Conservation (phyloP, 2,888 invertebrate genomes). For the Dryocosmus kuriphilus region DNA sequence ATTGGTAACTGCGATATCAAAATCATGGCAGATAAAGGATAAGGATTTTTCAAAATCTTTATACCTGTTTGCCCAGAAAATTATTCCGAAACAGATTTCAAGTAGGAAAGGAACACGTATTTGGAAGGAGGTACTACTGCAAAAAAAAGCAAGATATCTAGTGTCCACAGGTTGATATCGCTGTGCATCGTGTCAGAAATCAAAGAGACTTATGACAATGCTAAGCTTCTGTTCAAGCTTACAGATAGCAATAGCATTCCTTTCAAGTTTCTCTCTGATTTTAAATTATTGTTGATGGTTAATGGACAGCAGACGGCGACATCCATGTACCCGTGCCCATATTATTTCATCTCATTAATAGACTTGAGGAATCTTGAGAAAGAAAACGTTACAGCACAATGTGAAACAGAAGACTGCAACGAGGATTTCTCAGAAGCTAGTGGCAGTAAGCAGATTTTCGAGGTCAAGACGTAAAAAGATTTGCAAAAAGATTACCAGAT, state of each 20-base stretch:
- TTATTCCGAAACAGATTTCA: background rate
- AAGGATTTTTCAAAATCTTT: constrained; percentile 43
- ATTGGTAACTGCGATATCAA: constrained; percentile 3
- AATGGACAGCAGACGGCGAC: constrained; percentile 34
- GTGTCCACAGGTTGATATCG: constrained; percentile 23
- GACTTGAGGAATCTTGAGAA: no score
- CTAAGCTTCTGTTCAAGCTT: constrained; percentile 19
- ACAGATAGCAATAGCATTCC: constrained; percentile 28
- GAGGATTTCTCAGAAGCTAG: no score
- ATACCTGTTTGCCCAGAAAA: constrained; percentile 39
- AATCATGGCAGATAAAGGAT: no score
- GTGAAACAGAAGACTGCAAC: background rate
- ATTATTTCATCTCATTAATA: no score
- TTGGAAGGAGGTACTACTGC: background rate
- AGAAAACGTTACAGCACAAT: no score
- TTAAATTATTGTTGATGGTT: constrained; percentile 33
- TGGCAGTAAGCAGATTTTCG: no score
- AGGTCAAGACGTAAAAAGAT: no score
- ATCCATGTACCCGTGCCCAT: no score
- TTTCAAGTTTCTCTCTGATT: no score
- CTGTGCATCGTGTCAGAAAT: constrained; percentile 35
- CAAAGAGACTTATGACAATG: constrained; percentile 30
- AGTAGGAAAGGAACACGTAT: background rate
- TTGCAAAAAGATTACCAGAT: no score
- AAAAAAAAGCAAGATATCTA: background rate